Conservation (phyloP, 2,888 invertebrate genomes). For the Hyppa rectilinea region DNA sequence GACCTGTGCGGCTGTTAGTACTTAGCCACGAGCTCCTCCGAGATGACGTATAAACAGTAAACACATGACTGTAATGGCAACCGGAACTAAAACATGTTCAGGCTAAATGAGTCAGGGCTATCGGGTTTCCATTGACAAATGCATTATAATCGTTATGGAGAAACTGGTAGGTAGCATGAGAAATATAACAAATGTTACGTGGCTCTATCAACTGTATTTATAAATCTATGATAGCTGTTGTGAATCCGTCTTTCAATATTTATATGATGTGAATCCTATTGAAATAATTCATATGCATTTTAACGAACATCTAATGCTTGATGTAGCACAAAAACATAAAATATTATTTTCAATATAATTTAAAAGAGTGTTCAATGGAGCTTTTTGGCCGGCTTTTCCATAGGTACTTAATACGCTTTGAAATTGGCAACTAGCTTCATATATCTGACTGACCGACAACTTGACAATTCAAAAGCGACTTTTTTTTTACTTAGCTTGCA, state of each 20-base stretch:
- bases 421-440: background rate
- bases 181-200: conserved; percentile 11
- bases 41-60: conserved; percentile 2
- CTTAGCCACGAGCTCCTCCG: too few species aligned
- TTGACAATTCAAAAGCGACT: background rate
- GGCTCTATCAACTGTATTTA: conserved; percentile 9
- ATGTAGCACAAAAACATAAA: background rate
- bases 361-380: too few species aligned
- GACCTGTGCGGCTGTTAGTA: too few species aligned
- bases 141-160: conserved; percentile 38
- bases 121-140: conserved; percentile 57
- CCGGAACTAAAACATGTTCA: conserved; percentile 55
- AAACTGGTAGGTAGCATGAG: conserved; percentile 16
- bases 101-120: conserved; percentile 55
- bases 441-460: background rate
- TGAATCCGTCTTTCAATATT: background rate
- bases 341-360: background rate
- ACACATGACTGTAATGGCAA: conserved; percentile 17
- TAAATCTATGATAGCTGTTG: background rate
- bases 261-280: background rate
- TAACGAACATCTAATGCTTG: background rate
- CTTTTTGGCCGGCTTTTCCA: too few species aligned
- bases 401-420: background rate
- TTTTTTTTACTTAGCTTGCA: too few species aligned
- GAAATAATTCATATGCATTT: background rate